These are phyloP conservation scores for Danionella cerebrum DNA, from an alignment of 2,113 vertebrate species.

Conservation along the genomic window DNA sequence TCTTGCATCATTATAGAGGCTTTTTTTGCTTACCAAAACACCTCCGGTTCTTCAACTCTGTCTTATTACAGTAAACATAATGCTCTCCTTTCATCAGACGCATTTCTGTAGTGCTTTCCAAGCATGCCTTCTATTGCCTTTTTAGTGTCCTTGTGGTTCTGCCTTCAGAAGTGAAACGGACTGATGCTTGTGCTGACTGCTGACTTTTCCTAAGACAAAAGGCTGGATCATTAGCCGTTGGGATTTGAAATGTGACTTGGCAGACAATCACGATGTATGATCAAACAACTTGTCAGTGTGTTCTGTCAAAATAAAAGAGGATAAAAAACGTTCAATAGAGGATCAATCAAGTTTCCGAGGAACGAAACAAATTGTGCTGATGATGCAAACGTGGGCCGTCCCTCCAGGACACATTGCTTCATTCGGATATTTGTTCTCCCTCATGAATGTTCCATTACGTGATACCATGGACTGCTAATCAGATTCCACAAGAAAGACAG, in stretches of 20 bases:
- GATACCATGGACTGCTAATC: slow-evolving; percentile 96
- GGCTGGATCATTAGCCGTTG: slow-evolving; percentile 74
- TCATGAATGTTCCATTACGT: slow-evolving; percentile 83
- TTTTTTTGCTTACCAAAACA: slow-evolving; percentile 13
- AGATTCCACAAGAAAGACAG: slow-evolving; percentile 73
- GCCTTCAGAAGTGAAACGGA: slow-evolving; percentile 63
- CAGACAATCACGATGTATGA: slow-evolving; percentile 73
- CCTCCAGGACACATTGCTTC: slow-evolving; percentile 78
- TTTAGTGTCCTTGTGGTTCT: slow-evolving; percentile 62
- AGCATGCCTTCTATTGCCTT: slow-evolving; percentile 57
- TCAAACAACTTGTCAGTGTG: slow-evolving; percentile 75
- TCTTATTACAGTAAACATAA: not conserved
- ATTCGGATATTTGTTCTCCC: slow-evolving; percentile 80
- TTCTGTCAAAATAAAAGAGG: slow-evolving; percentile 70
- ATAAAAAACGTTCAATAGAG: slow-evolving; percentile 70
- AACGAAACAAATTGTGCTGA: slow-evolving; percentile 73
- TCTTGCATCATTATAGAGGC: not conserved
- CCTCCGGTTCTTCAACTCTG: not conserved
- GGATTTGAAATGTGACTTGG: slow-evolving; percentile 70
- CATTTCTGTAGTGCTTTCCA: slow-evolving; percentile 60
- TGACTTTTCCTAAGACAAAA: slow-evolving; percentile 66
- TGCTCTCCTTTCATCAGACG: slow-evolving; percentile 13
- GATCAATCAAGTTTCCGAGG: slow-evolving; percentile 74
- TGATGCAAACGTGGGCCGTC: slow-evolving; percentile 73
- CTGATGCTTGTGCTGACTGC: slow-evolving; percentile 63